Conservation (phyloP, 2,797 vertebrate species). For the Etheostoma nigrum region DNA sequence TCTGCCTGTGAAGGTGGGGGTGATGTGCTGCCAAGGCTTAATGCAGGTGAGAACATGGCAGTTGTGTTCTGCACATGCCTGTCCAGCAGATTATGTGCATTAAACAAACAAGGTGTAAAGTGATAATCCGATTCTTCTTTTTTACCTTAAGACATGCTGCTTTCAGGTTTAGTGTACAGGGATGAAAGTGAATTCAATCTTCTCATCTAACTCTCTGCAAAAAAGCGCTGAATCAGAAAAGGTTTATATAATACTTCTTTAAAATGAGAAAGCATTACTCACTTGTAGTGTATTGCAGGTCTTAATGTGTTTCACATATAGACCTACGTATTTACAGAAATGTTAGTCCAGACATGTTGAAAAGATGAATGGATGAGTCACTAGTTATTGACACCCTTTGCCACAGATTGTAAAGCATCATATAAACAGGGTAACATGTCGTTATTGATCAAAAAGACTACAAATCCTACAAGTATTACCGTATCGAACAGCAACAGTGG, state of each 20-base stretch:
- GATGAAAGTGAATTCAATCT: not conserved
- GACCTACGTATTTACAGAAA: not conserved
- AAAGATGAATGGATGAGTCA: constrained; percentile 3
- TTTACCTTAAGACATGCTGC: not conserved
- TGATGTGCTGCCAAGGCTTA: too few species aligned
- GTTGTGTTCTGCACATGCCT: too few species aligned
- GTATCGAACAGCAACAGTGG: constrained; percentile 4
- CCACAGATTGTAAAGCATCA: not conserved
- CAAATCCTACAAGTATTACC: not conserved
- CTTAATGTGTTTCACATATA: not conserved
- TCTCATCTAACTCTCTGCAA: not conserved
- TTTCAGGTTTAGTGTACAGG: not conserved
- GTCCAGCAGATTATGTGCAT: too few species aligned
- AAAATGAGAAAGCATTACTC: not conserved
- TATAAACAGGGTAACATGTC: not conserved
- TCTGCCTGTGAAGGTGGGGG: too few species aligned
- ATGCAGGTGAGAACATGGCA: too few species aligned
- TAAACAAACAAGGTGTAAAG: too few species aligned
- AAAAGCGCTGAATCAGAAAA: not conserved
- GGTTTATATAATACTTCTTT: not conserved
- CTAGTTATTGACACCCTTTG: not conserved
- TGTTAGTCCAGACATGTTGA: not conserved
- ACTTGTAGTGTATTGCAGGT: not conserved
- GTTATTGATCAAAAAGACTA: constrained; percentile 13
- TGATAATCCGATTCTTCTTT: not conserved